Conservation (phyloP, 2,888 invertebrate genomes). For the Entomobrya proxima region DNA sequence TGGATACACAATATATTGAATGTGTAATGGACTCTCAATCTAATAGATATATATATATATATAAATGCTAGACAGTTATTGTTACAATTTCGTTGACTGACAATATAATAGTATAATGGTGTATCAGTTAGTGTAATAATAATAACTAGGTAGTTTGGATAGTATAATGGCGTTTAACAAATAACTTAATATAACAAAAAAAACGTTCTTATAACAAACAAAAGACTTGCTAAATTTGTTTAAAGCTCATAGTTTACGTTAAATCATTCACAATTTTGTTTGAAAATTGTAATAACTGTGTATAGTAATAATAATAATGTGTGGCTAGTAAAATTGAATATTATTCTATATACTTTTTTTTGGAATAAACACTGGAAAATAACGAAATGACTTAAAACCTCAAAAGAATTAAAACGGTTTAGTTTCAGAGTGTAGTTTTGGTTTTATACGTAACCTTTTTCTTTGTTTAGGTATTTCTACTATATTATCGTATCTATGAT, state of each 20-base stretch:
- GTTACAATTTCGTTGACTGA: background rate
- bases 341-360: background rate
- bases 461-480: background rate
- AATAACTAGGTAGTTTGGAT: too few species aligned
- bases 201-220: background rate
- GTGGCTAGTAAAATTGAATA: too few species aligned
- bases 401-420: too few species aligned
- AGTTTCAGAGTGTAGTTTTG: background rate
- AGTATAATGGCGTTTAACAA: slow-evolving; percentile 3
- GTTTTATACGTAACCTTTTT: background rate
- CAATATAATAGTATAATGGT: background rate
- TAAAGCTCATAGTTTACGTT: slow-evolving; percentile 54
- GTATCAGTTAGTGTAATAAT: too few species aligned
- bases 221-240: slow-evolving; percentile 23
- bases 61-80: too few species aligned
- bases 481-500: background rate
- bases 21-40: too few species aligned
- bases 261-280: slow-evolving; percentile 3
- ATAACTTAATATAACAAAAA: slow-evolving; percentile 12
- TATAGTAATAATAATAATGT: background rate
- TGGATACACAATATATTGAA: too few species aligned
- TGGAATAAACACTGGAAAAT: background rate
- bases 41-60: too few species aligned
- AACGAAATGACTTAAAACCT: background rate
- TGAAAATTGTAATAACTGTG: background rate